These are phyloP conservation scores for Meta bourneti DNA, from an alignment of 2,888 invertebrate species.

Conservation along the genomic window DNA sequence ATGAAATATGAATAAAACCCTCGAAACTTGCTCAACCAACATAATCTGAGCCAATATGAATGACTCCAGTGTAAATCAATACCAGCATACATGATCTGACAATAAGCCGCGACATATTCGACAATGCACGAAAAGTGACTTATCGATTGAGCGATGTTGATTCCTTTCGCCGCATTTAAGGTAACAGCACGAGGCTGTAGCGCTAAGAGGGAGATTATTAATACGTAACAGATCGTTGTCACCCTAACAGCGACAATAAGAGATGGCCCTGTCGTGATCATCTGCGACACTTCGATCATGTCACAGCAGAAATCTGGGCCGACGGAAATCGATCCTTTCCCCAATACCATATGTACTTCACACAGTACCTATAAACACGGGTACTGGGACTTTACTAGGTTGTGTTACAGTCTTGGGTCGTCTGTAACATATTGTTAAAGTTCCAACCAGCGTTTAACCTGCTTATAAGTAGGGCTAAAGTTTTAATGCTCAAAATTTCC, in stretches of 20 bases:
- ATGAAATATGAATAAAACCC: no score
- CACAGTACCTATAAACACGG: neutral
- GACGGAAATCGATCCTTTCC: conserved; percentile 10
- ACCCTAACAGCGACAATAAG: conserved; percentile 23
- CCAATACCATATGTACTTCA: neutral
- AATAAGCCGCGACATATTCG: neutral
- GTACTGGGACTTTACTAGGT: no score
- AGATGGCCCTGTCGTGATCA: conserved; percentile 46
- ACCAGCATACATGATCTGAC: neutral
- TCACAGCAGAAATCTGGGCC: conserved; percentile 33
- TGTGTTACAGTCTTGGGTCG: no score
- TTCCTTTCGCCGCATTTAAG: conserved; percentile 13
- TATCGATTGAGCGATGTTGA: conserved; percentile 9
- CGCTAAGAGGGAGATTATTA: conserved; percentile 26
- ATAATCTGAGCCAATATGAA: neutral
- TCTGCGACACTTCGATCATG: conserved; percentile 38
- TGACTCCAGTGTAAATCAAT: neutral
- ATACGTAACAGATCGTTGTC: conserved; percentile 29
- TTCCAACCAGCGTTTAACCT: no score
- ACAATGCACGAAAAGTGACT: neutral
- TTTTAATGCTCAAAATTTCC: no score
- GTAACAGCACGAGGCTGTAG: neutral
- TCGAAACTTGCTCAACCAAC: neutral
- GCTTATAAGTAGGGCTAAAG: no score
- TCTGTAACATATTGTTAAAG: no score